Conservation (phyloP, 1,140 invertebrate species). For the Drosophila pseudoobscura region DNA sequence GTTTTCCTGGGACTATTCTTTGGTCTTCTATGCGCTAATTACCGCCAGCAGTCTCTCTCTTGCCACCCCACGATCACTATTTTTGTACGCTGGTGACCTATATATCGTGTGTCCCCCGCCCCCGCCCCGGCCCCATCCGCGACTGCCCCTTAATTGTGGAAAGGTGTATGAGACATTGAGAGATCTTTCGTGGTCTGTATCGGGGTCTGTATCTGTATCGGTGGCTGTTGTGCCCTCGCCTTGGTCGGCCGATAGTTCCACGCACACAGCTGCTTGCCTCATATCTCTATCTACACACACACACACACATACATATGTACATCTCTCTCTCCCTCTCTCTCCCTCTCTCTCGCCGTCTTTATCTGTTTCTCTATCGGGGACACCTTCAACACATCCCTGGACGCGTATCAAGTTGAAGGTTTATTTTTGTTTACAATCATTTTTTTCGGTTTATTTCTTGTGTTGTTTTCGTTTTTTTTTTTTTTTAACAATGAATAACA, state of each 20-base stretch:
- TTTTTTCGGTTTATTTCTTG: slow-evolving; percentile 30
- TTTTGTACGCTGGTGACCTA: slow-evolving; percentile 67
- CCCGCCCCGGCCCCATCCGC: not conserved
- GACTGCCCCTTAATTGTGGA: slow-evolving; percentile 24
- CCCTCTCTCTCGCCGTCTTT: not conserved
- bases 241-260: not conserved
- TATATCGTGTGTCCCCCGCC: slow-evolving; percentile 17
- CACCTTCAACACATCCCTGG: slow-evolving; percentile 82
- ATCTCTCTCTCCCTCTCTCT: not conserved
- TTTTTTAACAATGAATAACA: slow-evolving; percentile 51
- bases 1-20: too few species aligned
- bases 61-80: slow-evolving; percentile 26
- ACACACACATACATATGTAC: not conserved
- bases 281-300: not conserved
- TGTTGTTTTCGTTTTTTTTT: slow-evolving; percentile 1
- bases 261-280: not conserved
- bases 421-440: slow-evolving; percentile 83
- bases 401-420: slow-evolving; percentile 83
- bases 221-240: slow-evolving; percentile 3
- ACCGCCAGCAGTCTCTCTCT: too few species aligned
- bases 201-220: not conserved
- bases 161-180: slow-evolving; percentile 54
- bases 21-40: too few species aligned
- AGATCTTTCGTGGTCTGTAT: slow-evolving; percentile 19
- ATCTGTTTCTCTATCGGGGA: slow-evolving; percentile 27